A percentile compares a stretch with the other conserved stretches of the same genome.
phyloP scores from a whole-genome alignment of 2,888 invertebrate genomes.

The Metallyticus violacea region DNA sequence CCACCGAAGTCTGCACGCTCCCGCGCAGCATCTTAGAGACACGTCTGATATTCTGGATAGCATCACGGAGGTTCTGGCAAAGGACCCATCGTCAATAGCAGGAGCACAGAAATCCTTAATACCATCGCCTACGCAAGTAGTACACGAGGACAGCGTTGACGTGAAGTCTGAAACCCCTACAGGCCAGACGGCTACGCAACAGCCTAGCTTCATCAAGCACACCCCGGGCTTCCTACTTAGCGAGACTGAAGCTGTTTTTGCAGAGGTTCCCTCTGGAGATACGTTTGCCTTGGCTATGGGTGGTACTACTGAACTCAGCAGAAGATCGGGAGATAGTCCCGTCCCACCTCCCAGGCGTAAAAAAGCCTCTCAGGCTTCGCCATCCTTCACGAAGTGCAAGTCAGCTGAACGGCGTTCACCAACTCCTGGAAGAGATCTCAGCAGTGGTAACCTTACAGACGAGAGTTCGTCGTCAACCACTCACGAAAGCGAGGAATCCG shows the following conservation, averaged over 20 bases:
- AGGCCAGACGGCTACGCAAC: background rate
- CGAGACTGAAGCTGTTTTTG: background rate
- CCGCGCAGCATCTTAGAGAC: background rate
- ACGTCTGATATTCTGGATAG: background rate
- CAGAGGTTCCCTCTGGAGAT: too few species aligned
- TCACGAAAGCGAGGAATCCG: slow-evolving; percentile 25
- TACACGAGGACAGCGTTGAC: background rate
- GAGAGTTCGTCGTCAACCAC: slow-evolving; percentile 17
- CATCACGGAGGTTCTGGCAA: background rate
- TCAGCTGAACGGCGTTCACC: slow-evolving; percentile 12
- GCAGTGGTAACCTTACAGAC: background rate
- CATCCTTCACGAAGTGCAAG: background rate
- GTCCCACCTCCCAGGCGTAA: slow-evolving; percentile 25
- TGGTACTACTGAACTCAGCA: too few species aligned
- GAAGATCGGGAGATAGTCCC: background rate
- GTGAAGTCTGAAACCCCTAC: background rate
- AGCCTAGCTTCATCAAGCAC: too few species aligned
- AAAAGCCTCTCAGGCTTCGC: background rate
- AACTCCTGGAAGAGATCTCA: slow-evolving; percentile 9
- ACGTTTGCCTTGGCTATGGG: too few species aligned
- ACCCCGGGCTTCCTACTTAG: too few species aligned
- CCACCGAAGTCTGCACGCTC: background rate
- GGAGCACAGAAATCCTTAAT: background rate
- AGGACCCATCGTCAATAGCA: background rate
- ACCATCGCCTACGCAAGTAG: background rate